A percentile compares a stretch with the other conserved stretches of the same genome.
Evolutionary conservation across 1,140 invertebrate species (phyloP).

Genomic region (Globodera rostochiensis): DNA sequence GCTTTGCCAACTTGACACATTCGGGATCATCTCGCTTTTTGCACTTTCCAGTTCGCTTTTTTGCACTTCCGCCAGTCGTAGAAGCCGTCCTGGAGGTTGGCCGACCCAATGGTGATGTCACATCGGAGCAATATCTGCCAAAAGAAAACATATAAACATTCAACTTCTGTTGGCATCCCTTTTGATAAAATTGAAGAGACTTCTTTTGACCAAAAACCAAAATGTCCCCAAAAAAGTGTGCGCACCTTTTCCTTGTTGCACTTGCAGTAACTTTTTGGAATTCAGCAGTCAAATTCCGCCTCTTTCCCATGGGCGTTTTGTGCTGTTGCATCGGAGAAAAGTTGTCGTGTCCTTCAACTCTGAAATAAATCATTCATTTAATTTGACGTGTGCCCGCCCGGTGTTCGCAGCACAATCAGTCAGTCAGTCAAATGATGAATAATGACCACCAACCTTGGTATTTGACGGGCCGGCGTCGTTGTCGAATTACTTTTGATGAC

Average conservation of each 20-base stretch:
- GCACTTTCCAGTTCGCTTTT: neutral
- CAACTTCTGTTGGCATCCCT: no score
- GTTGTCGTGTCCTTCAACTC: neutral
- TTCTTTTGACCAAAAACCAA: neutral
- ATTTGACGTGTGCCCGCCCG: no score
- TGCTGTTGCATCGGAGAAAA: neutral
- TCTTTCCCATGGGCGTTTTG: neutral
- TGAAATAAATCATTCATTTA: neutral
- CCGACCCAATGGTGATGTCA: neutral
- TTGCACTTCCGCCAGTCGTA: neutral
- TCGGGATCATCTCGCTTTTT: neutral
- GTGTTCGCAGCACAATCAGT: no score
- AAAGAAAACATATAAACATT: neutral
- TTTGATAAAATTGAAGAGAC: no score
- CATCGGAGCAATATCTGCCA: neutral
- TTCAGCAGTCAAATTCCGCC: constrained; percentile 1
- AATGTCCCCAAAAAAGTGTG: no score
- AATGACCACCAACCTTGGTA: neutral
- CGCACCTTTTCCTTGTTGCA: neutral
- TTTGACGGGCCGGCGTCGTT: neutral
- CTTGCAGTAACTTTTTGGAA: neutral
- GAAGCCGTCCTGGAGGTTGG: neutral
- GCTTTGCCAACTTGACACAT: neutral
- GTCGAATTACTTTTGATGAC: constrained; percentile 1
- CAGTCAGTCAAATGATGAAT: no score